A percentile compares a stretch with the other conserved stretches of the same genome.
phyloP scores from a whole-genome alignment of 2,797 vertebrate genomes.

The Poecilia gillii region DNA sequence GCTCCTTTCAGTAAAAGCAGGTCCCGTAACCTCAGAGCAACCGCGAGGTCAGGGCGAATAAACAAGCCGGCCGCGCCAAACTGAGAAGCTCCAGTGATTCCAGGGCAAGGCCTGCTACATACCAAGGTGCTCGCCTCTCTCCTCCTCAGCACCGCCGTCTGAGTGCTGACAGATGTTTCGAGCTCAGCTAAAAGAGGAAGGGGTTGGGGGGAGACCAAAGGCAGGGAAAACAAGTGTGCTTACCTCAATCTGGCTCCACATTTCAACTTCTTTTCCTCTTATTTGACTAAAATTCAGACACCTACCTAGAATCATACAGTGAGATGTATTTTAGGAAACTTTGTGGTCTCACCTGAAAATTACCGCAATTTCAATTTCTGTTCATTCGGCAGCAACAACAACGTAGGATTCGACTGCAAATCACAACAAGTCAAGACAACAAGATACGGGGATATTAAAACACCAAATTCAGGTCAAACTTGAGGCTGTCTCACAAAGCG shows the following conservation, averaged over 20 bases:
- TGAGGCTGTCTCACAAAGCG: background rate
- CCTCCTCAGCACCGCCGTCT: constrained; percentile 83
- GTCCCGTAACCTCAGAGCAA: constrained; percentile 87
- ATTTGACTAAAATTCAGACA: constrained; percentile 36
- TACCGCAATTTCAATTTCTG: constrained; percentile 6
- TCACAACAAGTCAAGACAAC: constrained; percentile 46
- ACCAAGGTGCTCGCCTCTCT: constrained; percentile 82
- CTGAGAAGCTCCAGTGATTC: constrained; percentile 88
- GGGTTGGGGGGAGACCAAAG: constrained; percentile 16
- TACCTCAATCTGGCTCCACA: constrained; percentile 26
- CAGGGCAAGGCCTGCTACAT: constrained; percentile 82
- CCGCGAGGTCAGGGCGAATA: constrained; percentile 95
- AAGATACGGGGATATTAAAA: background rate
- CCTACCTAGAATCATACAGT: constrained; percentile 13
- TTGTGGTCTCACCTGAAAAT: constrained; percentile 9
- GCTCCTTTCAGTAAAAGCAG: constrained; percentile 89
- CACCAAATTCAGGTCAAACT: background rate
- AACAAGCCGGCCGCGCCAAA: constrained; percentile 91
- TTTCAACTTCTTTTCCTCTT: constrained; percentile 53
- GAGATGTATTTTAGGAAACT: background rate
- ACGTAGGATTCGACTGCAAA: constrained; percentile 53
- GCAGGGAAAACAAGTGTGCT: constrained; percentile 41
- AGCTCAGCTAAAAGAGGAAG: constrained; percentile 79
- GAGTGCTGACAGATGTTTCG: constrained; percentile 97
- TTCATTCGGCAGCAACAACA: constrained; percentile 41